Evolutionary conservation across 2,888 invertebrate genomes (phyloP).

Genomic region (Crossocerus cetratus): DNA sequence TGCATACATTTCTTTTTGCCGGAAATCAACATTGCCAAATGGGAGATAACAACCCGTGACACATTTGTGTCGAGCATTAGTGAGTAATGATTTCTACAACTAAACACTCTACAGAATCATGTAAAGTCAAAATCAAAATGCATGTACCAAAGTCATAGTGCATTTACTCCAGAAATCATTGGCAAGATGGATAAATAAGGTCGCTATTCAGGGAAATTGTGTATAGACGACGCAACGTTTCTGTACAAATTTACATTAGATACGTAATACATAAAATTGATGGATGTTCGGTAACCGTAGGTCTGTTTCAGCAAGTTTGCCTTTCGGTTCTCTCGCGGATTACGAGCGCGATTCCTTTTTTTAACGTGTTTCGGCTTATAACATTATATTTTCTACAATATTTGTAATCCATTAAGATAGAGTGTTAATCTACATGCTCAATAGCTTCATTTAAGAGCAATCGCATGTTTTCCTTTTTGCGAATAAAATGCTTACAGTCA

Average conservation of each 20-base stretch:
- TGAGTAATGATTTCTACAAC: background rate
- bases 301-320: background rate
- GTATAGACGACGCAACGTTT: conserved; percentile 39
- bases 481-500: conserved; percentile 26
- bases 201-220: conserved; percentile 33
- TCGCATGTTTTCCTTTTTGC: background rate
- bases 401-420: background rate
- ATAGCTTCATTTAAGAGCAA: conserved; percentile 9
- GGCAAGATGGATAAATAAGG: conserved; percentile 48
- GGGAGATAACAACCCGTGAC: too few relatives aligned
- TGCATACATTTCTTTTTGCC: conserved; percentile 6
- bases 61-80: background rate
- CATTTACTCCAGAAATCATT: conserved; percentile 28
- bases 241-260: conserved; percentile 42
- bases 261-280: conserved; percentile 24
- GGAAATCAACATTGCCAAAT: background rate
- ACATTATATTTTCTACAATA: conserved; percentile 3
- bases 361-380: background rate
- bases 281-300: background rate
- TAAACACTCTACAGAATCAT: background rate
- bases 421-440: background rate
- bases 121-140: background rate
- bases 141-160: background rate
- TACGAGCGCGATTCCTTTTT: background rate
- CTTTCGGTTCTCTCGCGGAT: background rate